Conservation (phyloP, 2,113 vertebrate species). For the Papio anubis region DNA sequence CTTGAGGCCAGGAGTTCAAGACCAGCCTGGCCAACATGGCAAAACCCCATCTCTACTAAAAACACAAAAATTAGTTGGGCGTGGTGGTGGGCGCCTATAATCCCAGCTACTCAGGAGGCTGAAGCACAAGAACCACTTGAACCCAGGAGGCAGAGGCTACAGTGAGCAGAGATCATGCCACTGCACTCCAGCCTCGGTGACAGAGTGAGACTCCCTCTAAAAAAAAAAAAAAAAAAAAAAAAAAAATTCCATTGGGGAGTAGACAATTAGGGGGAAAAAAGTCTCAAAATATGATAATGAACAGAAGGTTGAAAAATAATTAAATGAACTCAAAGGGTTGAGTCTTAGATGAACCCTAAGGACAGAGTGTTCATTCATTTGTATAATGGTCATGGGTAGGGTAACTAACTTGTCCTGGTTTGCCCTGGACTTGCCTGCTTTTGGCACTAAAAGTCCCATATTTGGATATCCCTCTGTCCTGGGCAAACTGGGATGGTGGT, state of each 20-base stretch:
- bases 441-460: neutral
- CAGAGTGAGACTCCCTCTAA: neutral
- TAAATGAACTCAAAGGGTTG: neutral
- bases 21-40: neutral
- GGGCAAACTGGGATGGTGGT: neutral
- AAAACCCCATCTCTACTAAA: no score
- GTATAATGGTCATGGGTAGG: neutral
- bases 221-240: neutral
- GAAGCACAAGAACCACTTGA: neutral
- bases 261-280: neutral
- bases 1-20: neutral
- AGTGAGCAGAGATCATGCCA: neutral
- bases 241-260: neutral
- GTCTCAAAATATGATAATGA: conserved; percentile 21
- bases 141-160: neutral
- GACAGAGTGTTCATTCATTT: neutral
- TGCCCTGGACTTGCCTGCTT: neutral
- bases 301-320: conserved; percentile 40
- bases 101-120: neutral
- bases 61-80: no score
- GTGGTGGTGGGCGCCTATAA: neutral
- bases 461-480: neutral
- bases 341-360: neutral
- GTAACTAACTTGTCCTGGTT: neutral
- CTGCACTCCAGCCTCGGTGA: neutral